A percentile compares a stretch with the other conserved stretches of the same genome.
These are phyloP conservation scores for Heterodera filipjevi DNA, from an alignment of 2,888 invertebrate genomes.

Conservation along the genomic window DNA sequence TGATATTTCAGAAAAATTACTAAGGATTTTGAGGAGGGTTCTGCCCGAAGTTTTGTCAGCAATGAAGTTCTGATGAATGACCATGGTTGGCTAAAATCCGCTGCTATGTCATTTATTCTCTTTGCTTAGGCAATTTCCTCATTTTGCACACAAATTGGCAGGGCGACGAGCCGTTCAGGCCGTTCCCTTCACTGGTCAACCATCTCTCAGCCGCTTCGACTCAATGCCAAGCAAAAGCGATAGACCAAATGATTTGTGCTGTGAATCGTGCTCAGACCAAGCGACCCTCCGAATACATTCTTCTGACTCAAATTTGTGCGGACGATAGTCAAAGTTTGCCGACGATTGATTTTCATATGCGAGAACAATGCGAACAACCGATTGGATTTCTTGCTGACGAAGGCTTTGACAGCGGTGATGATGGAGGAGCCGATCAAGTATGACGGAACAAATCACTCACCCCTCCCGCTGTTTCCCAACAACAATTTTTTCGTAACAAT, in stretches of 20 bases:
- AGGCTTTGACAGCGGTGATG: background rate
- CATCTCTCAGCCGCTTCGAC: background rate
- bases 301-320: conserved; percentile 5
- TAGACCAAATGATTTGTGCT: background rate
- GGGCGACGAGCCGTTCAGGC: conserved; percentile 18
- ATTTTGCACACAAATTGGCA: conserved; percentile 35
- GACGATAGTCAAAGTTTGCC: background rate
- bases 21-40: conserved; percentile 35
- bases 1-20: conserved; percentile 24
- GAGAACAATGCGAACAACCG: background rate
- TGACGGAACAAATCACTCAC: too few species aligned
- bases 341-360: background rate
- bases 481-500: too few species aligned
- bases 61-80: conserved; percentile 31
- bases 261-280: conserved; percentile 11
- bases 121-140: conserved; percentile 24
- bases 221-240: background rate
- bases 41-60: conserved; percentile 34
- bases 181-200: background rate
- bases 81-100: background rate
- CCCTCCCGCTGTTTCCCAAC: too few species aligned
- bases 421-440: too few species aligned
- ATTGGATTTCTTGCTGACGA: background rate
- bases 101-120: background rate
- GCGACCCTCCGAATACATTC: background rate